Evolutionary conservation across 1,140 invertebrate species (phyloP).

Genomic region (Bombus soroeensis): DNA sequence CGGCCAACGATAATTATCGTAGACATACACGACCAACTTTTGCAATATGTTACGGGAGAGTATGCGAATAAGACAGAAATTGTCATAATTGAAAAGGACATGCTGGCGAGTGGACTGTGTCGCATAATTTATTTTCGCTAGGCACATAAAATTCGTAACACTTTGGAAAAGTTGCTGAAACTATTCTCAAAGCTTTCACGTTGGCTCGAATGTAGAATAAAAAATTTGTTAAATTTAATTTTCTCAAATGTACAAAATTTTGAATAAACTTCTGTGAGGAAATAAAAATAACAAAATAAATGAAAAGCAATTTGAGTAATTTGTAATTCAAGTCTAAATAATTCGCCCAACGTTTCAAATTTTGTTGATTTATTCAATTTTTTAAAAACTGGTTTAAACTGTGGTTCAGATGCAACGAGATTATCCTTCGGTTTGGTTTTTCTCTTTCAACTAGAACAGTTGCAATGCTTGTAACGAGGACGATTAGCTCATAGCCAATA

Average conservation of each 20-base stretch:
- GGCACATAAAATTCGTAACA: background rate
- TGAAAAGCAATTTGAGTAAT: too few relatives aligned
- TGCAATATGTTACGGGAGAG: background rate
- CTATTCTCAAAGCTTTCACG: background rate
- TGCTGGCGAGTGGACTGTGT: background rate
- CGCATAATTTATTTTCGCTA: slow-evolving; percentile 1
- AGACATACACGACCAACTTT: background rate
- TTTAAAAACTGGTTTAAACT: background rate
- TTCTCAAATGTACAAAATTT: too few relatives aligned
- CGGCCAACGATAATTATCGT: background rate
- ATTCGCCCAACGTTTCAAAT: too few relatives aligned
- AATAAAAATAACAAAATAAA: background rate
- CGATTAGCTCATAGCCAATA: background rate
- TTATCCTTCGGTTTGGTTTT: background rate
- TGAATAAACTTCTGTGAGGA: too few relatives aligned
- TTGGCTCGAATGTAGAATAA: background rate
- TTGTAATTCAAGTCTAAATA: too few relatives aligned
- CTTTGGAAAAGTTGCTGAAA: slow-evolving; percentile 10
- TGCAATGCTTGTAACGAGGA: background rate
- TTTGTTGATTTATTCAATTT: too few relatives aligned
- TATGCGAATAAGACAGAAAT: slow-evolving; percentile 20
- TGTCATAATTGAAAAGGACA: slow-evolving; percentile 37
- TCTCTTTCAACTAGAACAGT: background rate
- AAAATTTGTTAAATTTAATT: too few relatives aligned
- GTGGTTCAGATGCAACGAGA: too few relatives aligned